A percentile compares a stretch with the other conserved stretches of the same genome.
Conservation (phyloP, 2,113 vertebrate species). For the Antennarius striatus region DNA sequence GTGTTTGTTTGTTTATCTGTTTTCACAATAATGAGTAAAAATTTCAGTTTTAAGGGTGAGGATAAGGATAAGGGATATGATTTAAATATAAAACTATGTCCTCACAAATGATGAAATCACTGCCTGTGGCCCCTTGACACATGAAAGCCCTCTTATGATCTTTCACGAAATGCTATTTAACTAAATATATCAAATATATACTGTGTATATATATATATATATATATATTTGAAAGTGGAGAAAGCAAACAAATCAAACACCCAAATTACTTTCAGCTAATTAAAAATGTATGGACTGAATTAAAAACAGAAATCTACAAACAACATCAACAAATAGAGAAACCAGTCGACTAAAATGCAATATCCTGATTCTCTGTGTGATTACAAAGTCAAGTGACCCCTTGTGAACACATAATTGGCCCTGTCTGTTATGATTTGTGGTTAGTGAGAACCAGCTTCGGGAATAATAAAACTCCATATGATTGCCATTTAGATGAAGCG, state of each 20-base stretch:
- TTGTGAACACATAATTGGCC: neutral
- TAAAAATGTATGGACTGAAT: neutral
- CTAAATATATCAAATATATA: too few relatives aligned
- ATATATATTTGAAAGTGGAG: neutral
- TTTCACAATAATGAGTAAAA: too few relatives aligned
- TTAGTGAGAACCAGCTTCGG: neutral
- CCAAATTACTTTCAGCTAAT: neutral
- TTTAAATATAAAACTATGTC: too few relatives aligned
- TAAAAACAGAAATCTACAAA: neutral
- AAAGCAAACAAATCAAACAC: neutral
- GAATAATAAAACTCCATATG: neutral
- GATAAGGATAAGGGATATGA: too few relatives aligned
- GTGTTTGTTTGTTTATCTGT: too few relatives aligned
- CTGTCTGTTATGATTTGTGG: conserved; percentile 35
- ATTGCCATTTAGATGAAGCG: neutral
- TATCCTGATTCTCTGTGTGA: neutral
- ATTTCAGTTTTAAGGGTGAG: too few relatives aligned
- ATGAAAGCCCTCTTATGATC: neutral
- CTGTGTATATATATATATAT: too few relatives aligned
- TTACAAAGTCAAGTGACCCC: neutral
- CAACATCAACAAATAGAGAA: neutral
- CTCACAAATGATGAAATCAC: too few relatives aligned
- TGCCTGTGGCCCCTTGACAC: neutral
- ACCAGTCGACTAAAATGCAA: neutral
- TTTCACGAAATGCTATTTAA: neutral